Base-by-base conservation (phyloP, 2,888 invertebrate genomes). In the Volucella inanis region DNA sequence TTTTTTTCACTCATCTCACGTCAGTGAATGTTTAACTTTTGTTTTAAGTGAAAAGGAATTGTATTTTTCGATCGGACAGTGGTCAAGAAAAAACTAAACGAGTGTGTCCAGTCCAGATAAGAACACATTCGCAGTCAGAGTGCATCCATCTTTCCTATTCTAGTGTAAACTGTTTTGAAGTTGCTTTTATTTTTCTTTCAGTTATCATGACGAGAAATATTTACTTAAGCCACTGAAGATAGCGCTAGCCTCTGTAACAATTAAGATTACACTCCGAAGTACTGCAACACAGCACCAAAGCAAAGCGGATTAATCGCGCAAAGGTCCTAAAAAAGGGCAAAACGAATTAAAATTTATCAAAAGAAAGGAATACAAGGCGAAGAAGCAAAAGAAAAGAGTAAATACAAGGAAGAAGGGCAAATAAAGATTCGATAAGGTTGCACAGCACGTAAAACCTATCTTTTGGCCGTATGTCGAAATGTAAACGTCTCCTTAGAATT, bases 221-320 rank as follows among this genome's bases (percentile, higher is more conserved):
- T 76, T 81, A 72, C 76, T 81, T 68, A 74, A 85, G 85, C 85
- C 80, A 85, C 85, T 85, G 85, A 77, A 77, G 85, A 85, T 81
- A 81, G 76, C 72, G 76, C 41, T 62, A 11, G 70, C 18, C 68
- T 70, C 62, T 77, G 62, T 68, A 81, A 77, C 85, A 80, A 83
- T 83, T 78, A 76, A 80, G 84, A 85, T 85, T 85, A 85, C 80
- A 76, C 74, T 47, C 47, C 52, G 72, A 65, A 59, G 18, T 31
- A 31, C 31, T 31, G 8, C 8, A 41, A 15, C 18, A 22, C 18
- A 54, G 22, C 12, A 50, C 14, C 64, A 70, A 75, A 64, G 70
- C 75, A 72, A 55, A 72, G 71, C 80, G 76, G 85, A 85, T 85
- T 85, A 85, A 85, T 85, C 85, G 76, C 72, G 72, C 59, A 74